Conservation (phyloP, 1,140 invertebrate genomes). For the Oryctes rhinoceros region DNA sequence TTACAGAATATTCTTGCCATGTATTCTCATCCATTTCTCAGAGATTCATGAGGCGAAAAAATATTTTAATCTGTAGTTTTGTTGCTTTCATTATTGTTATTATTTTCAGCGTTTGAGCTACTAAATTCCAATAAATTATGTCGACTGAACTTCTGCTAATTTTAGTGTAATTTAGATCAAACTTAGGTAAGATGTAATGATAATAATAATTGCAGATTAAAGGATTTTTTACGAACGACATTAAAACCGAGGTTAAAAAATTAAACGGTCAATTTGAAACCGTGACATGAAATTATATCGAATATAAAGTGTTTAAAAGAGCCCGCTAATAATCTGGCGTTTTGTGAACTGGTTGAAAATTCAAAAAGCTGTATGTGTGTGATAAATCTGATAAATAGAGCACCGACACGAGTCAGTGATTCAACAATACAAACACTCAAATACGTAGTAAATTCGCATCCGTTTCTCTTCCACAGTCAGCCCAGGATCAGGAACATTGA, state of each 20-base stretch:
- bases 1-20: too few species aligned
- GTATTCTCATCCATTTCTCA: too few species aligned
- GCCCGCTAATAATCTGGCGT: constrained; percentile 37
- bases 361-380: constrained; percentile 39
- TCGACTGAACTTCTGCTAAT: too few species aligned
- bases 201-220: too few species aligned
- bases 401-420: constrained; percentile 60
- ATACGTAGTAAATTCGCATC: constrained; percentile 61
- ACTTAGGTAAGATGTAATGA: too few species aligned
- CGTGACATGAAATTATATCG: constrained; percentile 21
- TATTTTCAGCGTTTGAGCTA: too few species aligned
- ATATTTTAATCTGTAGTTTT: too few species aligned
- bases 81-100: too few species aligned
- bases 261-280: background rate
- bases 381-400: constrained; percentile 60
- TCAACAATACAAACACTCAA: constrained; percentile 61
- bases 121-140: too few species aligned
- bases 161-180: too few species aligned
- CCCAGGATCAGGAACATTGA: constrained; percentile 55
- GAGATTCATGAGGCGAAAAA: too few species aligned
- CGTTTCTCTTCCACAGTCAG: constrained; percentile 51
- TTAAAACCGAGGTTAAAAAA: background rate
- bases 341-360: constrained; percentile 37
- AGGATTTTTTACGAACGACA: too few species aligned
- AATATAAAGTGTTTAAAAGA: constrained; percentile 25